Evolutionary conservation across 2,888 invertebrate species (phyloP).

Genomic region (Thelaira solivaga): DNA sequence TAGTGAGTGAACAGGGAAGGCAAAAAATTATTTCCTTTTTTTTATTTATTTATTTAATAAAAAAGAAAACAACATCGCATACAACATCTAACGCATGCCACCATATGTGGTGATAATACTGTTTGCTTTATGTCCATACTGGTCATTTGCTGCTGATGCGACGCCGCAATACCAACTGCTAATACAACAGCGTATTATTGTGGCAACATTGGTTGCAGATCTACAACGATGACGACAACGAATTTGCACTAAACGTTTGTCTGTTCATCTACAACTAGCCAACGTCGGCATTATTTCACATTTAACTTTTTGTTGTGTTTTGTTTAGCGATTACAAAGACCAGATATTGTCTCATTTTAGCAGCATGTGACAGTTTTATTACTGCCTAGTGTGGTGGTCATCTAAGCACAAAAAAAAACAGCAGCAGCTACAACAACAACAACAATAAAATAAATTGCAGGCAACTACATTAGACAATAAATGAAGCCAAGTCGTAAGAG

Average conservation of each 20-base stretch:
- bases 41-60: too few species aligned
- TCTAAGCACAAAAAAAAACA: too few species aligned
- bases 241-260: slow-evolving; percentile 34
- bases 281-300: slow-evolving; percentile 59
- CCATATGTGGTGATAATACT: slow-evolving; percentile 53
- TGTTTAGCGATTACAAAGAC: slow-evolving; percentile 61
- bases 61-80: slow-evolving; percentile 13
- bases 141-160: slow-evolving; percentile 10
- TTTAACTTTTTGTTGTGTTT: too few species aligned
- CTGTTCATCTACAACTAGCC: slow-evolving; percentile 12
- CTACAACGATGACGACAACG: slow-evolving; percentile 2
- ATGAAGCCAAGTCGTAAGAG: slow-evolving; percentile 6
- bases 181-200: slow-evolving; percentile 33
- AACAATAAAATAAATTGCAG: slow-evolving; percentile 8
- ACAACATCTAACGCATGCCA: slow-evolving; percentile 62
- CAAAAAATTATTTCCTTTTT: not conserved
- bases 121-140: slow-evolving; percentile 38
- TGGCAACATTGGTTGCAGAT: slow-evolving; percentile 30
- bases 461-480: slow-evolving; percentile 14
- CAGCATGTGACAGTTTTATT: slow-evolving; percentile 71
- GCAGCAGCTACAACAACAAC: too few species aligned
- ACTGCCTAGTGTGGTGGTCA: slow-evolving; percentile 66
- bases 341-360: slow-evolving; percentile 71
- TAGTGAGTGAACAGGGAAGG: not conserved
- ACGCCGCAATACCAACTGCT: not conserved